A percentile compares a stretch with the other conserved stretches of the same genome.
Conservation (phyloP, 2,113 vertebrate genomes). For the Arvicanthis niloticus region DNA sequence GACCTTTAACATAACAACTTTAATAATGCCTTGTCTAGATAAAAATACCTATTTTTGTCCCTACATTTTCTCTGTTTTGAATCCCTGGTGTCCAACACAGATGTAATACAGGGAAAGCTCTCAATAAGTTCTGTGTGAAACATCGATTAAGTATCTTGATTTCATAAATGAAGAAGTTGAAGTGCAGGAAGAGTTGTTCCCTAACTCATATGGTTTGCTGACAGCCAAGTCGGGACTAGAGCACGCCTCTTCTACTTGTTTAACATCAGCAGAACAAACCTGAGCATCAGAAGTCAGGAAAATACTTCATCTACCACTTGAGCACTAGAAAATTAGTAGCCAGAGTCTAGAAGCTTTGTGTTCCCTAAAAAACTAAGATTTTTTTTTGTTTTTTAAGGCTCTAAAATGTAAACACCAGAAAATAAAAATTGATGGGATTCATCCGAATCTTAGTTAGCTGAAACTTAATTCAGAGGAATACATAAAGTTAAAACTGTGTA, state of each 20-base stretch:
- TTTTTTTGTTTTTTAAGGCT: not conserved
- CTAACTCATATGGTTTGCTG: not conserved
- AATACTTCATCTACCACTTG: not conserved
- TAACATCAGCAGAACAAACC: not conserved
- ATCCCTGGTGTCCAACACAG: not conserved
- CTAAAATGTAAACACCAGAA: conserved; percentile 9
- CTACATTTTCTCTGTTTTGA: not conserved
- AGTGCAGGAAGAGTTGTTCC: not conserved
- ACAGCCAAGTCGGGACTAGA: not conserved
- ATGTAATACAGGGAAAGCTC: not conserved
- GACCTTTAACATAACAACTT: not conserved
- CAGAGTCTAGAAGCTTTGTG: not conserved
- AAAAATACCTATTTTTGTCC: too few relatives aligned
- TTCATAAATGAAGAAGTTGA: not conserved
- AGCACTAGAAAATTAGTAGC: not conserved
- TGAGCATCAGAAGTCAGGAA: not conserved
- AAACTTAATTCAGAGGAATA: not conserved
- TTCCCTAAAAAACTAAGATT: not conserved
- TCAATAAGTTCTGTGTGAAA: not conserved
- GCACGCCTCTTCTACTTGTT: not conserved
- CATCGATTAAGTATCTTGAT: not conserved
- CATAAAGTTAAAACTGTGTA: not conserved
- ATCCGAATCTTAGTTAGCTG: not conserved
- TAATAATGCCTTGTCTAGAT: not conserved
- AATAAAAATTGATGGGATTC: not conserved